Evolutionary conservation across 2,797 vertebrate species (phyloP), one percentile per base, ranked within the genome.

Genomic region (Centroberyx gerrardi): DNA sequence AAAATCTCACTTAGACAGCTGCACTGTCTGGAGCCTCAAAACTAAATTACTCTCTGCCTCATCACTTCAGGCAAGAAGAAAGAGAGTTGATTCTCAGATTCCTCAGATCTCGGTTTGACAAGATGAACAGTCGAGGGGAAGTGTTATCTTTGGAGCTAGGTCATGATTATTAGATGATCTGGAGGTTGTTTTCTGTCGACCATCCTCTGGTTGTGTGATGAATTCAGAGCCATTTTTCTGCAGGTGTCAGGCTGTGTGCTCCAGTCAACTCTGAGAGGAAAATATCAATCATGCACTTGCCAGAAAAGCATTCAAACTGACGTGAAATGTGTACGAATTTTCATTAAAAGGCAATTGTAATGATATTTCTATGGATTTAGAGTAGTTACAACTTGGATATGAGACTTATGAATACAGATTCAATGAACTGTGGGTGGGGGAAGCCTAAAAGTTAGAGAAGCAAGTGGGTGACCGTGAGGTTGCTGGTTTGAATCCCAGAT

Each of bases 111-210:
- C 13, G 2, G 18, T 63, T 61, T 86, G 72, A 83, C 79, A 81
- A 65, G 62, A 27, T 31, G 72, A 64, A 15, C 14, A 58, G 48
- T 53, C 10, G 7, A 18, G 65, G 65, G 49, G 22, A 62, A 58
- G 56, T 33, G 46, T 73, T 62, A 52, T 67, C 68, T 31, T 8
- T 52, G 27, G 59, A 72, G 56, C 52, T 8, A n/a, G 48, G 63
- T 73, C 65, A 52, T 73, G 84, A 83, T 87, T 86, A 90, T 85
- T 78, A 78, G 69, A 80, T 68, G 53, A 76, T 74, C 10, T 18
- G 0, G 12, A 31, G 55, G 68, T 62, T 68, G 74, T 83, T 74
- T 84, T 76, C 71, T 78, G 54, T 60, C 36, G 18, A 61, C 49
- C 67, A n/a, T 64, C 61, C 58, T 42, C 18, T 55, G 78, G 63